These are phyloP conservation scores for Diabrotica virgifera DNA, from an alignment of 1,140 invertebrate genomes.

Conservation along the genomic window DNA sequence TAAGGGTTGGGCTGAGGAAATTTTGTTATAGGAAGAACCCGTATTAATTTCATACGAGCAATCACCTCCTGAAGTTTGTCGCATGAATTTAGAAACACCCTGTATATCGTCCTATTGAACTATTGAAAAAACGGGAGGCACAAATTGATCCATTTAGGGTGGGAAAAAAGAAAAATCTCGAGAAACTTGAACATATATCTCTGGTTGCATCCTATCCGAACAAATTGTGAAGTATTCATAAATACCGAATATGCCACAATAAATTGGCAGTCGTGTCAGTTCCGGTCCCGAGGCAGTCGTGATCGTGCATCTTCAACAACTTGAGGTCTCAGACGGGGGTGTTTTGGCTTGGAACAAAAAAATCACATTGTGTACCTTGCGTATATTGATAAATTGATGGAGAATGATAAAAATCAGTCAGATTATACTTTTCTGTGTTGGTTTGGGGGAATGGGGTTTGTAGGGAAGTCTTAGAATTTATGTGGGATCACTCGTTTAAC, in stretches of 20 bases:
- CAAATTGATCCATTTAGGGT: too few relatives aligned
- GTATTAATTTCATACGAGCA: too few relatives aligned
- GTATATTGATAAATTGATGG: conserved; percentile 5
- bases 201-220: conserved; percentile 16
- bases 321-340: conserved; percentile 12
- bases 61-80: too few relatives aligned
- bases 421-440: too few relatives aligned
- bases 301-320: conserved; percentile 21
- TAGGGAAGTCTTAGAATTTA: too few relatives aligned
- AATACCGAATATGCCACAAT: conserved; percentile 30
- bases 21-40: too few relatives aligned
- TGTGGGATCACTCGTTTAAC: too few relatives aligned
- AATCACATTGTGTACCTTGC: background rate
- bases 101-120: too few relatives aligned
- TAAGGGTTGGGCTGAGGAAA: too few relatives aligned
- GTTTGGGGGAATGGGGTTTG: too few relatives aligned
- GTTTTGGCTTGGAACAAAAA: background rate
- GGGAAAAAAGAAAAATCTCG: background rate
- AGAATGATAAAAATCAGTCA: background rate
- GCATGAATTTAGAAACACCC: too few relatives aligned
- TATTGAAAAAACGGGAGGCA: too few relatives aligned
- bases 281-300: conserved; percentile 25
- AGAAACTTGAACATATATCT: conserved; percentile 1
- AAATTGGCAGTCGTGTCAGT: conserved; percentile 27
- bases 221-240: conserved; percentile 27